A percentile compares a stretch with the other conserved stretches of the same genome.
phyloP scores from a whole-genome alignment of 2,888 invertebrate species.

The Branchipolynoe longqiensis region DNA sequence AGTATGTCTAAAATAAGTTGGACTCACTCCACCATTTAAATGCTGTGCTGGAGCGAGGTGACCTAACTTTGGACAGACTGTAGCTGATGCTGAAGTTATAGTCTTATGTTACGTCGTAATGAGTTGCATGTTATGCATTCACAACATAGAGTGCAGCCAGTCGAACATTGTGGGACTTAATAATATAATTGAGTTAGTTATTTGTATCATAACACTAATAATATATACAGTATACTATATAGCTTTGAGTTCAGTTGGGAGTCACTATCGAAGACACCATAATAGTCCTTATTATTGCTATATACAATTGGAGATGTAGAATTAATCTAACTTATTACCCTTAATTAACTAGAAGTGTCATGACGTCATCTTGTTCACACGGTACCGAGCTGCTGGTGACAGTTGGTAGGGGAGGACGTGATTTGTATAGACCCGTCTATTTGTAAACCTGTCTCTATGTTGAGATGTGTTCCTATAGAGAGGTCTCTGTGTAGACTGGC shows the following conservation, averaged over 20 bases:
- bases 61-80: neutral
- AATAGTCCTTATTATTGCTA: neutral
- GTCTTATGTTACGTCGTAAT: constrained; percentile 6
- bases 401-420: neutral
- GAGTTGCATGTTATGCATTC: constrained; percentile 1
- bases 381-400: too few relatives aligned
- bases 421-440: too few relatives aligned
- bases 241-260: neutral
- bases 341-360: constrained; percentile 12
- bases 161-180: constrained; percentile 19
- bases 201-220: constrained; percentile 2
- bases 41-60: too few relatives aligned
- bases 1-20: too few relatives aligned
- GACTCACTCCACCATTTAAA: too few relatives aligned
- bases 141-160: constrained; percentile 18
- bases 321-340: neutral
- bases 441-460: too few relatives aligned
- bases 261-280: neutral
- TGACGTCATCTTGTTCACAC: neutral
- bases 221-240: constrained; percentile 5
- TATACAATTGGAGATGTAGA: neutral
- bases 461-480: too few relatives aligned
- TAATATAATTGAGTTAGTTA: constrained; percentile 17
- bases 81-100: neutral
- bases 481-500: too few relatives aligned